These are phyloP conservation scores for Arge pagana DNA, from an alignment of 2,888 invertebrate genomes.

Conservation along the genomic window DNA sequence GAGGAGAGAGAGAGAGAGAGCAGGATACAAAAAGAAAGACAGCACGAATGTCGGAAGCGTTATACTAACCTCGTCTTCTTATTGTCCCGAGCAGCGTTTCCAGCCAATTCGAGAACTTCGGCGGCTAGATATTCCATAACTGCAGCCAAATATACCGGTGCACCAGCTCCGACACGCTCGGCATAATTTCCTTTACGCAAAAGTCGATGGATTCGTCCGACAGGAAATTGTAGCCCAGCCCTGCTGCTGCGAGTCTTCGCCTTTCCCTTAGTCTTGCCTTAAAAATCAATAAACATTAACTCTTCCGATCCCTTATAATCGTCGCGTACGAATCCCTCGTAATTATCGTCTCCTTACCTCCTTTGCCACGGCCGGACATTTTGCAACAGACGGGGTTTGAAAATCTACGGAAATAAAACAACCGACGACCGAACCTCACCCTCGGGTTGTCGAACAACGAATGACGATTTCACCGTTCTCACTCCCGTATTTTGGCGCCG, in stretches of 20 bases:
- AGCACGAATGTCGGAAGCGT: conserved; percentile 20
- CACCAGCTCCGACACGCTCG: conserved; percentile 63
- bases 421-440: conserved; percentile 12
- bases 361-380: conserved; percentile 48
- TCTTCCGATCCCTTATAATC: neutral
- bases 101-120: conserved; percentile 69
- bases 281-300: conserved; percentile 14
- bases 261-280: conserved; percentile 47
- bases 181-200: conserved; percentile 67
- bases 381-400: conserved; percentile 18
- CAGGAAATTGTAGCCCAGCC: conserved; percentile 63
- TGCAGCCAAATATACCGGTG: conserved; percentile 63
- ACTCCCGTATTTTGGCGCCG: conserved; percentile 48
- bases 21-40: too few relatives aligned
- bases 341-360: conserved; percentile 38
- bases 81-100: conserved; percentile 68
- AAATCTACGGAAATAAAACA: conserved; percentile 3
- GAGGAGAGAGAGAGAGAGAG: too few relatives aligned
- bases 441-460: conserved; percentile 29
- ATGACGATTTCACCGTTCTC: conserved; percentile 39
- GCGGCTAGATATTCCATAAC: conserved; percentile 70
- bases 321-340: neutral
- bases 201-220: conserved; percentile 64
- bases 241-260: conserved; percentile 58
- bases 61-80: conserved; percentile 64